Conservation (phyloP, 2,888 invertebrate genomes). For the Xestia c-nigrum region DNA sequence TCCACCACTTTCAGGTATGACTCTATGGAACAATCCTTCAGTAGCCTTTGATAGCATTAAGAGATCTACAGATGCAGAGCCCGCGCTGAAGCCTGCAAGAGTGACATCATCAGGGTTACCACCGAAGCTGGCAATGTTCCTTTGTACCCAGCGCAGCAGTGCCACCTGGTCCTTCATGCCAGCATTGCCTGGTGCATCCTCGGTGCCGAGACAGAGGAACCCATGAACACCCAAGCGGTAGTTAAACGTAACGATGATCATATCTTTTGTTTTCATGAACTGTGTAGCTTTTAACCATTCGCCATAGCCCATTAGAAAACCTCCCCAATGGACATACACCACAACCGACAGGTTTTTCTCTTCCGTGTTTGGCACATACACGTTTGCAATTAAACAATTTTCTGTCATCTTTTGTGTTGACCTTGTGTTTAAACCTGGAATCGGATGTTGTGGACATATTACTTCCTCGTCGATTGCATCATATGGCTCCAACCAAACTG, state of each 20-base stretch:
- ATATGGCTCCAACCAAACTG: slow-evolving; percentile 66
- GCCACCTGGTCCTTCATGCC: slow-evolving; percentile 80
- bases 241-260: slow-evolving; percentile 68
- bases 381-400: slow-evolving; percentile 38
- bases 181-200: slow-evolving; percentile 76
- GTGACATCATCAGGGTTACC: slow-evolving; percentile 79
- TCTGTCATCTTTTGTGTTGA: not conserved
- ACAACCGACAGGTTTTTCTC: slow-evolving; percentile 32
- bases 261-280: slow-evolving; percentile 33
- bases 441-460: slow-evolving; percentile 66
- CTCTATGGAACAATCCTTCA: slow-evolving; percentile 74
- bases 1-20: slow-evolving; percentile 76
- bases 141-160: slow-evolving; percentile 75
- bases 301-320: slow-evolving; percentile 16
- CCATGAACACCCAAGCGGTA: slow-evolving; percentile 30
- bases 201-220: slow-evolving; percentile 41
- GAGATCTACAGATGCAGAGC: slow-evolving; percentile 73
- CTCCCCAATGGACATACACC: slow-evolving; percentile 32
- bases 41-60: slow-evolving; percentile 73
- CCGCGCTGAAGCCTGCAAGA: slow-evolving; percentile 74
- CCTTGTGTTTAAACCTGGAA: not conserved
- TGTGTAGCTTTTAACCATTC: slow-evolving; percentile 14
- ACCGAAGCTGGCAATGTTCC: slow-evolving; percentile 76
- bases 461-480: slow-evolving; percentile 63
- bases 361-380: slow-evolving; percentile 33